phyloP scores from a whole-genome alignment of 2,113 vertebrate genomes.

The Oenanthe oenanthe region DNA sequence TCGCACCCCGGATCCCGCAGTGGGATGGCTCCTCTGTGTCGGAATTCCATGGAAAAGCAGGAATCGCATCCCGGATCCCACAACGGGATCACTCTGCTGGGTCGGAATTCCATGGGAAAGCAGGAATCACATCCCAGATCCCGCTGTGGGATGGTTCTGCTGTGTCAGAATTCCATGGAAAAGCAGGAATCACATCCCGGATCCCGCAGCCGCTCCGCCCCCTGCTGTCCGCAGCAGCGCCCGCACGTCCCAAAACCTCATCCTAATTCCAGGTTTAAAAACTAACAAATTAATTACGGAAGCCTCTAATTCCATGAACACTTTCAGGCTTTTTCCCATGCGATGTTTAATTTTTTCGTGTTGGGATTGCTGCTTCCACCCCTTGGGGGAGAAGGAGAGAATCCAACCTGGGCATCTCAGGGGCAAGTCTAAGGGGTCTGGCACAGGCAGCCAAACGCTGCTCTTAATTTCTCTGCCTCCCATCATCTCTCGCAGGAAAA shows the following conservation, averaged over 20 bases:
- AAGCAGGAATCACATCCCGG: not conserved
- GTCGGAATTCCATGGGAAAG: not conserved
- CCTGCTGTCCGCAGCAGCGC: not conserved
- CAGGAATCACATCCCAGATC: not conserved
- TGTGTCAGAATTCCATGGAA: not conserved
- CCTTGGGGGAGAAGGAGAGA: not conserved
- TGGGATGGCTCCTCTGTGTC: too few species aligned
- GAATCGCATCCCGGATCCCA: not conserved
- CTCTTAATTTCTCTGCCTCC: not conserved
- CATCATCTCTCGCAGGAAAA: not conserved
- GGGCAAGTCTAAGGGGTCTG: not conserved
- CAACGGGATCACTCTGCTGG: not conserved
- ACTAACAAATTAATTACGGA: not conserved
- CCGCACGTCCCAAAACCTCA: fast-evolving
- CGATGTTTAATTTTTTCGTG: not conserved
- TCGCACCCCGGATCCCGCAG: not conserved
- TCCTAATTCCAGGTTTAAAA: not conserved
- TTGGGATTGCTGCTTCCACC: not conserved
- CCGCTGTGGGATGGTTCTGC: not conserved
- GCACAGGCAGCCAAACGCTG: not conserved
- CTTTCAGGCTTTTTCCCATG: not conserved
- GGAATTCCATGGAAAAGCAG: not conserved
- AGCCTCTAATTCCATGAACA: not conserved
- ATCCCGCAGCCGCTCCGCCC: not conserved
- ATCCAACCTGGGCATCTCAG: not conserved